These are phyloP conservation scores for Verasper variegatus DNA, from an alignment of 2,113 vertebrate species.

Conservation along the genomic window DNA sequence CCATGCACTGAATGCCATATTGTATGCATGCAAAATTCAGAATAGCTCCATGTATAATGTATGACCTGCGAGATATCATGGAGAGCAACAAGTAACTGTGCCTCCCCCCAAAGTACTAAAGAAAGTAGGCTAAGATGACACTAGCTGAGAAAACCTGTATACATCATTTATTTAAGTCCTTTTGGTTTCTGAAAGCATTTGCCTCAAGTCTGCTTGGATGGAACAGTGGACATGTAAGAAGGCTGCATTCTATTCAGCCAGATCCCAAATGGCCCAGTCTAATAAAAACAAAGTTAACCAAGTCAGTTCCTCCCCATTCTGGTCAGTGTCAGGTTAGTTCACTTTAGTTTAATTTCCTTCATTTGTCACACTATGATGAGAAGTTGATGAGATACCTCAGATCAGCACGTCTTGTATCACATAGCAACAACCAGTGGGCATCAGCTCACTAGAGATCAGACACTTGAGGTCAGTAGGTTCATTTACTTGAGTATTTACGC, in stretches of 20 bases:
- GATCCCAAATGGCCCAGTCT: no score
- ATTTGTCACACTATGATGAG: not conserved
- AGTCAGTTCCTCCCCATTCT: not conserved
- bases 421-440: not conserved
- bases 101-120: conserved; percentile 21
- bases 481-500: not conserved
- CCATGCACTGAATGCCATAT: conserved; percentile 11
- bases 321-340: conserved; percentile 3
- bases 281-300: no score
- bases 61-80: conserved; percentile 40
- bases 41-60: conserved; percentile 54
- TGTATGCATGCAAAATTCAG: conserved; percentile 39
- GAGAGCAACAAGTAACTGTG: conserved; percentile 64
- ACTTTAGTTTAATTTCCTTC: not conserved
- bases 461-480: not conserved
- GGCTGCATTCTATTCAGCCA: not conserved
- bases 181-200: conserved; percentile 43
- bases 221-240: not conserved
- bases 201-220: not conserved
- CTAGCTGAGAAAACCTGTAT: conserved; percentile 36
- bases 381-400: not conserved
- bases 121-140: conserved; percentile 62
- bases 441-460: not conserved
- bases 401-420: not conserved
- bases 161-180: conserved; percentile 37